Evolutionary conservation across 2,888 invertebrate species (phyloP), one percentile per base, ranked within the genome.

Genomic region (Callyntrura guangdongensis): DNA sequence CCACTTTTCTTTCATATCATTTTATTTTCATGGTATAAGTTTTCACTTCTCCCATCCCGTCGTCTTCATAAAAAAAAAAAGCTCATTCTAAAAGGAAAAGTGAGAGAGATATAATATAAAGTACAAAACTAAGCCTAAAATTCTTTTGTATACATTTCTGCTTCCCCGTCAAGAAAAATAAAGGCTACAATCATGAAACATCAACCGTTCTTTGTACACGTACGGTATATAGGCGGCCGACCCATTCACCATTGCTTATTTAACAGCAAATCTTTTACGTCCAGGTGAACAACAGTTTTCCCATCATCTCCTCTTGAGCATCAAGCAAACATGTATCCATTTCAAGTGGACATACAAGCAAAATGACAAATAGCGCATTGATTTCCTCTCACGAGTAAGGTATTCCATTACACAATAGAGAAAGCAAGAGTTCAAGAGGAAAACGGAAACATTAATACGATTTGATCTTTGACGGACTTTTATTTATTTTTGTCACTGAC

Each of bases 331-430:
- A 20, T 49, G 47, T 77, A 77, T 77, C 74, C 74, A 77, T 49
- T 77, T 77, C 74, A 77, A 77, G 74, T 77, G 74, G 49, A 49
- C 74, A 36, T 36, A 6, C 6, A 77, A 77, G 49, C 74, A 77
- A 49, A n/a, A 77, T 77, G 74, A 77, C 74, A 77, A 72, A 77
- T 49, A 77, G 11, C 22, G 17, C 74, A 77, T 77, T 49, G 74
- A 77, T 77, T 49, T 22, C 9, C 36, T 72, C 45, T 72, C 72
- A 72, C 25, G n/a, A 64, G 59, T 17, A 67, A 25, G 12, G 22
- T 67, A 25, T 67, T 67, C 67, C 22, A n/a, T 67, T 67, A 25
- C 25, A 67, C n/a, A 67, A 17, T 64, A 64, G 9, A 11, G 25
- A 11, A 25, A 25, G 25, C 22, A 22, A 9, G 53, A 53, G 53